These are phyloP conservation scores for Phyto melanocephala DNA, from an alignment of 2,888 invertebrate species.

Conservation along the genomic window DNA sequence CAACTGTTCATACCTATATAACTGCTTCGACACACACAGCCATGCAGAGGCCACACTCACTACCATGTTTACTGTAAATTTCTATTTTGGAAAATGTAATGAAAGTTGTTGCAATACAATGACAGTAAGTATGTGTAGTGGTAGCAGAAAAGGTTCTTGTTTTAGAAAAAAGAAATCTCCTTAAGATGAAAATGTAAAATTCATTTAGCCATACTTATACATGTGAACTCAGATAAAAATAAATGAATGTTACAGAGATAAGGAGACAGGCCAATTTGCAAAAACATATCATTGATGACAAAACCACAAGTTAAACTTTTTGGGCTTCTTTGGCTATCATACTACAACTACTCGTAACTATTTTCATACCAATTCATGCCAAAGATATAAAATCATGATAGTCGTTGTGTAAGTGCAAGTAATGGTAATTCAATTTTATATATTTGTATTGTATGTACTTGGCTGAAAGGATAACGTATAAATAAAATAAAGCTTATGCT, in stretches of 20 bases:
- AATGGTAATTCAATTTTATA: conserved; percentile 42
- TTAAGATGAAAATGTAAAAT: conserved; percentile 43
- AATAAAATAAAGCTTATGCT: background rate
- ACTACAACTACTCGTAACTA: background rate
- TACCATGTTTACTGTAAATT: background rate
- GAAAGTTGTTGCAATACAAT: background rate
- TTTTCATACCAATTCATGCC: background rate
- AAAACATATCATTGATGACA: conserved; percentile 51
- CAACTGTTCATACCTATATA: conserved; percentile 4
- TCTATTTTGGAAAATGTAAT: background rate
- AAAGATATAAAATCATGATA: background rate
- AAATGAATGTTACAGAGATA: conserved; percentile 52
- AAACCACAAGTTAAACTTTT: conserved; percentile 52
- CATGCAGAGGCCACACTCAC: background rate
- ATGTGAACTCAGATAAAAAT: background rate
- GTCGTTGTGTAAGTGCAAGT: background rate
- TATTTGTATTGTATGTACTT: background rate
- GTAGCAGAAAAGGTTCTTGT: background rate
- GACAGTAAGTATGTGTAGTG: background rate
- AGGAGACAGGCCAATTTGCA: conserved; percentile 60
- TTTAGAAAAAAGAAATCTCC: conserved; percentile 14
- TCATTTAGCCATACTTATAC: background rate
- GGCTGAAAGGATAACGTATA: background rate
- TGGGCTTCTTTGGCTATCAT: background rate
- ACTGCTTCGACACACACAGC: background rate